These are phyloP conservation scores for Adelognathus sp. DNA, from an alignment of 2,888 invertebrate genomes.

Conservation along the genomic window DNA sequence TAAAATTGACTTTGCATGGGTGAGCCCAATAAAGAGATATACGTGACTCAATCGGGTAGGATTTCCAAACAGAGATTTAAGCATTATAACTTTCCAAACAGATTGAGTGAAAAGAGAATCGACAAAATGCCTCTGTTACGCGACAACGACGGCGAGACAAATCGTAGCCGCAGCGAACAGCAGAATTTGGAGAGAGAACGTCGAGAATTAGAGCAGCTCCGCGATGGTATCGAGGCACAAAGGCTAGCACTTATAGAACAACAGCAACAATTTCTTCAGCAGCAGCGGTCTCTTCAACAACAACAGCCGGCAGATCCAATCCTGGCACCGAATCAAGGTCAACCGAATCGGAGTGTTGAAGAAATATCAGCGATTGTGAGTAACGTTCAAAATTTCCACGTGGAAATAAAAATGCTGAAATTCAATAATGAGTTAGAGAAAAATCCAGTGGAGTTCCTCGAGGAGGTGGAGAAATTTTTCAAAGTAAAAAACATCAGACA, in stretches of 20 bases:
- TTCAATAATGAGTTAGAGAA: neutral
- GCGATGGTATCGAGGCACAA: neutral
- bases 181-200: neutral
- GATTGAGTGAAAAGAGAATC: neutral
- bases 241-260: neutral
- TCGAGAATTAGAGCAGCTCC: neutral
- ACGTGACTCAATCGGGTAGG: neutral
- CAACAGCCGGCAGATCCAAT: neutral
- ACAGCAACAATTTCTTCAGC: neutral
- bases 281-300: too few relatives aligned
- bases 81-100: neutral
- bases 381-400: neutral
- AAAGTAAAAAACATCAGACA: neutral
- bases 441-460: slow-evolving; percentile 28
- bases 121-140: neutral
- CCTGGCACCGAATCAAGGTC: neutral
- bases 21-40: neutral
- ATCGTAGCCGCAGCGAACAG: neutral
- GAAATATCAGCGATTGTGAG: neutral
- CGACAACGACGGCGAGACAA: neutral
- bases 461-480: slow-evolving; percentile 25
- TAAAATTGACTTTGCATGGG: too few relatives aligned
- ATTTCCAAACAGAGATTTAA: neutral
- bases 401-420: neutral
- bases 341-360: neutral